A percentile compares a stretch with the other conserved stretches of the same genome.
These are phyloP conservation scores for Pelmatolapia mariae DNA, from an alignment of 2,113 vertebrate species.

Conservation along the genomic window DNA sequence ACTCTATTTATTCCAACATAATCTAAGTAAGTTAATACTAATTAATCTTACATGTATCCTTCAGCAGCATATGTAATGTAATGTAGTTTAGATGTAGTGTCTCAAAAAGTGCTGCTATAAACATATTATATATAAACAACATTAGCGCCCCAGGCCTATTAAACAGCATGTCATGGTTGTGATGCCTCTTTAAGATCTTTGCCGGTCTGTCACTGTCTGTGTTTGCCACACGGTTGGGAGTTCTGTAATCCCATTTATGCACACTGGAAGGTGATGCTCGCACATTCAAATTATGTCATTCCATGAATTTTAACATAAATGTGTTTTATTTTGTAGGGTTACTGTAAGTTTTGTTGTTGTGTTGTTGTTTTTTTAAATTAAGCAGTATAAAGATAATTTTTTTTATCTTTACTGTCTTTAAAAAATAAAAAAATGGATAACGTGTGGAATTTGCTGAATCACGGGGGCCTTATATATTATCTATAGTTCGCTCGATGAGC, in stretches of 20 bases:
- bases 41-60: background rate
- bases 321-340: background rate
- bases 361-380: background rate
- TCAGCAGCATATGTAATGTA: background rate
- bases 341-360: background rate
- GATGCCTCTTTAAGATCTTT: background rate
- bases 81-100: background rate
- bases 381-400: background rate
- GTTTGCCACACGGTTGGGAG: background rate
- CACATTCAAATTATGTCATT: background rate
- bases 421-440: too few species aligned
- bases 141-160: background rate
- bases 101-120: background rate
- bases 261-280: background rate
- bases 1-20: background rate
- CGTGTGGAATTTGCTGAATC: background rate
- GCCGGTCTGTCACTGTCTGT: background rate
- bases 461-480: background rate
- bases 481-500: background rate
- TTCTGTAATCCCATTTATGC: constrained; percentile 14
- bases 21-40: background rate
- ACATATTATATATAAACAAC: background rate
- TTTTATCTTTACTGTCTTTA: background rate
- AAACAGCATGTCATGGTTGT: background rate
- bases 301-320: background rate